Evolutionary conservation across 92 coral and sea anemone species (phyloP).

Genomic region (Zoanthus sociatus): DNA sequence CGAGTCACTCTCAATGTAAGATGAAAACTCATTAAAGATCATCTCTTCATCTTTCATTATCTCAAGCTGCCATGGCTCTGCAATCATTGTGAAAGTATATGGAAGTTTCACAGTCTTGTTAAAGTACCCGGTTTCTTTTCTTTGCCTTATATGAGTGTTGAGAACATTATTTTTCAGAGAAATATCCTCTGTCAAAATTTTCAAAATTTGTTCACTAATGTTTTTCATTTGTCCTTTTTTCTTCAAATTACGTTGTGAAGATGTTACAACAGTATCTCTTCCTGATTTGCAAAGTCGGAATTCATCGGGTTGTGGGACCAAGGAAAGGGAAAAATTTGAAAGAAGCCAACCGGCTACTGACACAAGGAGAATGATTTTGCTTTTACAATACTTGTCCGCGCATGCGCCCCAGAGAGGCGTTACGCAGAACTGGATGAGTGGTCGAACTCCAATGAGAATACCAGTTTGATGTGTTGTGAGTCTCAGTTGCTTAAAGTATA

Average conservation of each 20-base stretch:
- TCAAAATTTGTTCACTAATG: not conserved
- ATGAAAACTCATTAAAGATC: constrained; percentile 32
- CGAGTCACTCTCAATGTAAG: constrained; percentile 63
- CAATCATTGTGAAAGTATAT: not conserved
- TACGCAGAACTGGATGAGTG: constrained; percentile 84
- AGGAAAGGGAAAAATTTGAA: constrained; percentile 75
- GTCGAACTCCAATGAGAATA: constrained; percentile 86
- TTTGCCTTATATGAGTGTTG: not conserved
- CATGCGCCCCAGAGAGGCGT: constrained; percentile 96
- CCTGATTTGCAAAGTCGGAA: constrained; percentile 62
- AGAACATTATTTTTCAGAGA: not conserved
- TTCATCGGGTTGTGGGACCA: constrained; percentile 80
- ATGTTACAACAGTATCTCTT: not conserved
- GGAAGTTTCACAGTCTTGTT: not conserved
- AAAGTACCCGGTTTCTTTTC: not conserved
- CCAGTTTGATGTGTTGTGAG: constrained; percentile 91
- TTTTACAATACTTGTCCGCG: constrained; percentile 87
- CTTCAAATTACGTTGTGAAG: not conserved
- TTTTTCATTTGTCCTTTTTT: not conserved
- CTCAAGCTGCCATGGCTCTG: constrained; percentile 37
- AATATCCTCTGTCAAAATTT: not conserved
- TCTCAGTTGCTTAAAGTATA: constrained; percentile 92
- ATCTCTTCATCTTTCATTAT: constrained; percentile 48
- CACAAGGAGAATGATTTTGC: constrained; percentile 80
- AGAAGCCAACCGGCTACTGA: constrained; percentile 89